Evolutionary conservation across 2,888 invertebrate species (phyloP).

Genomic region (Cybosia mesomella): DNA sequence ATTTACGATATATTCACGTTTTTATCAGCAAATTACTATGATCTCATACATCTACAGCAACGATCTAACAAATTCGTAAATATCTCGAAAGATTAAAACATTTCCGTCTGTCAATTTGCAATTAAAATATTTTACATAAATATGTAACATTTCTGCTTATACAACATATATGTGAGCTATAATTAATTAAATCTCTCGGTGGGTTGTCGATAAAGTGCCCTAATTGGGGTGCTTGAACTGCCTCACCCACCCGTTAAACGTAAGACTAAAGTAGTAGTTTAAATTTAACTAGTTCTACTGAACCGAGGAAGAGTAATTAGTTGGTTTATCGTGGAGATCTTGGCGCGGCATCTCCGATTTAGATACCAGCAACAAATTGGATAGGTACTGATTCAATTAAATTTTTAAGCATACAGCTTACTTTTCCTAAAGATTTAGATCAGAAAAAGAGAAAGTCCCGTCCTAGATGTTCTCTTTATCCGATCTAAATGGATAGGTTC

Average conservation of each 20-base stretch:
- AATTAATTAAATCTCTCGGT: conserved; percentile 37
- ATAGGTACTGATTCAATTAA: too few species aligned
- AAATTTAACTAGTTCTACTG: conserved; percentile 43
- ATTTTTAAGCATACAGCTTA: too few species aligned
- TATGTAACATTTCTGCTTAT: conserved; percentile 17
- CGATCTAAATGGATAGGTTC: not conserved
- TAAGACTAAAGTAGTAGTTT: conserved; percentile 33
- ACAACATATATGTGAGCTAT: conserved; percentile 17
- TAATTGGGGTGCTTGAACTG: conserved; percentile 49
- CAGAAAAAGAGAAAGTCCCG: too few species aligned
- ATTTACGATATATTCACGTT: too few species aligned
- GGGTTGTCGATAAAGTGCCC: conserved; percentile 40
- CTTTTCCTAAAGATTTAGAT: too few species aligned
- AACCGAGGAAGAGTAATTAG: conserved; percentile 39
- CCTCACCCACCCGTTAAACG: conserved; percentile 19
- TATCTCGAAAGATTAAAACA: not conserved
- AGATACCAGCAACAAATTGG: not conserved
- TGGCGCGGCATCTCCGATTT: not conserved
- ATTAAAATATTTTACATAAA: conserved; percentile 6
- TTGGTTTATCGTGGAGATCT: conserved; percentile 28
- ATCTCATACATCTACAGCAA: too few species aligned
- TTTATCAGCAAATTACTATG: too few species aligned
- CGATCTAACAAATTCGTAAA: not conserved
- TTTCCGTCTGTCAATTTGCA: not conserved
- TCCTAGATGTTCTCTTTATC: too few species aligned